Conservation (phyloP, 2,113 vertebrate genomes). For the Silurus asotus region DNA sequence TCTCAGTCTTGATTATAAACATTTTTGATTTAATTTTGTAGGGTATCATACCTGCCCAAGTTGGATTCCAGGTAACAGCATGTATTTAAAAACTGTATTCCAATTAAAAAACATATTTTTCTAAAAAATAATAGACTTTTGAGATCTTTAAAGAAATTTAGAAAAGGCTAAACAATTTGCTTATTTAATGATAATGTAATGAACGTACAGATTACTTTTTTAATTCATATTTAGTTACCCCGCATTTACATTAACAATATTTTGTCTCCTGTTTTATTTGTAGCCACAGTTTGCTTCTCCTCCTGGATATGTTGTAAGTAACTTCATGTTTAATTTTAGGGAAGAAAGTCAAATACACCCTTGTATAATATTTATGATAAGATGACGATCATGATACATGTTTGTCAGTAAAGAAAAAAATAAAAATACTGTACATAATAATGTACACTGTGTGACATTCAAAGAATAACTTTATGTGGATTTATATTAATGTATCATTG, state of each 20-base stretch:
- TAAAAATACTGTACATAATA: no score
- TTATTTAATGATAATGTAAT: not conserved
- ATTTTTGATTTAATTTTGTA: slow-evolving; percentile 17
- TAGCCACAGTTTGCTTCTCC: slow-evolving; percentile 40
- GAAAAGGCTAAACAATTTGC: not conserved
- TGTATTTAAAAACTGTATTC: not conserved
- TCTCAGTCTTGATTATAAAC: not conserved
- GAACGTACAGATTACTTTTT: not conserved
- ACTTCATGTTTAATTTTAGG: not conserved
- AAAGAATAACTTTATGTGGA: no score
- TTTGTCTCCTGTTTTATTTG: slow-evolving; percentile 19
- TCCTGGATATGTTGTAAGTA: slow-evolving; percentile 40
- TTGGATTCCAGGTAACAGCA: slow-evolving; percentile 56
- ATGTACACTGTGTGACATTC: no score
- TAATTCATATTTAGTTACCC: not conserved
- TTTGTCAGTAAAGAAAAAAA: no score
- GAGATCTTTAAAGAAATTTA: not conserved
- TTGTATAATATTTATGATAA: no score
- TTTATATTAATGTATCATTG: no score
- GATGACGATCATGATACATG: no score
- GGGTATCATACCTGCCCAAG: slow-evolving; percentile 11
- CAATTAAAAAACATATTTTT: not conserved
- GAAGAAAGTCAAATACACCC: no score
- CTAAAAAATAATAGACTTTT: no score
- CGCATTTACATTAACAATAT: not conserved